Evolutionary conservation across 92 coral and sea anemone genomes (phyloP), one percentile per base, ranked within the genome.

Genomic region (Parazoanthus atlanticus): DNA sequence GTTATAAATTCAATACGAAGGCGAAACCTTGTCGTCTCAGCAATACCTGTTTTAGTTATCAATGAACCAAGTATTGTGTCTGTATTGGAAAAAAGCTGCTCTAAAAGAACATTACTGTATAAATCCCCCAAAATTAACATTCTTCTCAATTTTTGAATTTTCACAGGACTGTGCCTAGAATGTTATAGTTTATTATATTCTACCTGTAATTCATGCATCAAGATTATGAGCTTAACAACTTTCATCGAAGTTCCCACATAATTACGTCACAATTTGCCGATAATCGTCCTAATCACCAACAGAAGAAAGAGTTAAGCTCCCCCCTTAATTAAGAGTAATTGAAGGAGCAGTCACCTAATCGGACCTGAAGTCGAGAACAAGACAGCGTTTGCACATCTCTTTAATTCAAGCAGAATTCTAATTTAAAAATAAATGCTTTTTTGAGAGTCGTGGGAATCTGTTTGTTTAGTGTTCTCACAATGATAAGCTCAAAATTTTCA

Each of bases 391-490:
- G 23, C 2, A 26, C 31, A 69, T 26, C 13, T n/a, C 77, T 31
- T 5, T 38, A 5, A 30, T 0, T 3, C 78, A 74, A 74, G 13
- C 19, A 32, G 5, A 3, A 29, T 30, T 72, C 9, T 2, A 25
- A 1, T 52, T 52, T 52, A 52, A 52, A 52, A 61, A 32, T 25
- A 81, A 61, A 25, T 33, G 85, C 49, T 81, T 21, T 58, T 30
- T 58, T 30, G 77, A 70, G 38, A 72, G 40, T 69, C 87, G 87
- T 84, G 87, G 65, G 87, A 84, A 84, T 12, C 12, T 17, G 9
- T 21, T 19, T 84, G 43, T 7, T 17, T 40, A 17, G 28, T 29
- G 40, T 84, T 84, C 87, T 84, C 87, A 84, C 76, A 66, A 26
- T 41, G 78, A 84, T 70, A 84, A 75, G 49, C 26, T 36, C 47